Conservation (phyloP, 1,140 invertebrate species). For the Lordiphosa stackelbergi region DNA sequence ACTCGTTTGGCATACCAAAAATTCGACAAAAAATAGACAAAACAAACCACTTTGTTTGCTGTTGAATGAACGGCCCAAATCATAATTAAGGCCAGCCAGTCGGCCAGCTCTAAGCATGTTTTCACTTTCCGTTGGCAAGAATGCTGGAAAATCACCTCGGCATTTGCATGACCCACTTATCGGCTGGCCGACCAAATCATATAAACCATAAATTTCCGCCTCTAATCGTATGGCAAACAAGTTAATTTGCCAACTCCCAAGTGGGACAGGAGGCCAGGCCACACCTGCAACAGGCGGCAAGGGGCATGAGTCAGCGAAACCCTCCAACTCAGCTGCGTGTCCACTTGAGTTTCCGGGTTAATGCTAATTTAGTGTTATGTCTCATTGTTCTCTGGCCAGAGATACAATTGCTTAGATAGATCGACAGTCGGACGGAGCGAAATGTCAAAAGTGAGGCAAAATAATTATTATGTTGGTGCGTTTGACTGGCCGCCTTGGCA, state of each 20-base stretch:
- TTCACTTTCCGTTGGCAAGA: conserved; percentile 57
- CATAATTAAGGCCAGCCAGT: conserved; percentile 58
- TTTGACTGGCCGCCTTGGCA: conserved; percentile 37
- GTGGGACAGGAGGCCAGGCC: conserved; percentile 35
- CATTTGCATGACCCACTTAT: conserved; percentile 47
- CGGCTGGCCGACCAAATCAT: conserved; percentile 49
- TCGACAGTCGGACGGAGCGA: conserved; percentile 26
- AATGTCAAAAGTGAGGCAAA: conserved; percentile 64
- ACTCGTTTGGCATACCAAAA: conserved; percentile 58
- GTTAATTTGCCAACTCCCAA: conserved; percentile 51
- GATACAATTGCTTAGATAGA: conserved; percentile 47
- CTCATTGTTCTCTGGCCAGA: conserved; percentile 45
- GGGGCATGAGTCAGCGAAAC: conserved; percentile 20
- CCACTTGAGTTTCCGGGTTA: conserved; percentile 61
- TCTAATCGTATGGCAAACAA: conserved; percentile 65
- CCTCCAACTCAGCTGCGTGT: conserved; percentile 32
- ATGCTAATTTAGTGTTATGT: conserved; percentile 55
- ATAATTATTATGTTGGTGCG: conserved; percentile 49
- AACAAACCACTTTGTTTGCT: conserved; percentile 28
- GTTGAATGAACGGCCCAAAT: conserved; percentile 48
- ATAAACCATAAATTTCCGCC: conserved; percentile 63
- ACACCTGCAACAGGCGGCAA: conserved; percentile 52
- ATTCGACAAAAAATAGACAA: conserved; percentile 21
- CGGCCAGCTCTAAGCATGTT: conserved; percentile 28
- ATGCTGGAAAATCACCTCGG: conserved; percentile 28